phyloP scores from a whole-genome alignment of 2,888 invertebrate species.

The Drosophila koepferae region DNA sequence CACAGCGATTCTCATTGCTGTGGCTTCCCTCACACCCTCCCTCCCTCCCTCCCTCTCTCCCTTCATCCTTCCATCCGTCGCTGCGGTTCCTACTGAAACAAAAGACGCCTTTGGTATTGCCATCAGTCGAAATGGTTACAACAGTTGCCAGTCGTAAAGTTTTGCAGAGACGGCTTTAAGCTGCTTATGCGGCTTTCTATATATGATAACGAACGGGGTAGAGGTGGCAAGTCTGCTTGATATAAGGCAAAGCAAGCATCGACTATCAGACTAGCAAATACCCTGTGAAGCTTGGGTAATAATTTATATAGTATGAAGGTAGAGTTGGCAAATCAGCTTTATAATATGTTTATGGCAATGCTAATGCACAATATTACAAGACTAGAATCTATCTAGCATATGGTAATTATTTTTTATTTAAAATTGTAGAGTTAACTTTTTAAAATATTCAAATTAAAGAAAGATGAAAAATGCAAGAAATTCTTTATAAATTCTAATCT shows the following conservation, averaged over 20 bases:
- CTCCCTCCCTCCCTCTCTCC: not conserved
- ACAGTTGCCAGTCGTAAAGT: constrained; percentile 69
- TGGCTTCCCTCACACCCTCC: constrained; percentile 33
- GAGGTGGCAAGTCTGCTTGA: constrained; percentile 2
- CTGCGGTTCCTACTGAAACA: constrained; percentile 43
- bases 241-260: not conserved
- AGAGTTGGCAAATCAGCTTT: not conserved
- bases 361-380: too few relatives aligned
- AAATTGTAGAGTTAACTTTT: too few relatives aligned
- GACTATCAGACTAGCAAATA: not conserved
- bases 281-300: not conserved
- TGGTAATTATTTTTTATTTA: too few relatives aligned
- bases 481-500: not conserved
- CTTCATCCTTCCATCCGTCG: not conserved
- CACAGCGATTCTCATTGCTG: constrained; percentile 36
- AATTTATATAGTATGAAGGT: not conserved
- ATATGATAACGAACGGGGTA: constrained; percentile 6
- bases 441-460: not conserved
- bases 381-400: too few relatives aligned
- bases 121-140: constrained; percentile 52
- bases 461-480: not conserved
- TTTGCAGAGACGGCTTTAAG: constrained; percentile 67
- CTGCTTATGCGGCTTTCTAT: constrained; percentile 58
- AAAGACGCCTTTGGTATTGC: constrained; percentile 46
- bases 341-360: too few relatives aligned